Evolutionary conservation across 1,140 invertebrate genomes (phyloP), one percentile per base, ranked within the genome.

Genomic region (Leptinotarsa lineolata): DNA sequence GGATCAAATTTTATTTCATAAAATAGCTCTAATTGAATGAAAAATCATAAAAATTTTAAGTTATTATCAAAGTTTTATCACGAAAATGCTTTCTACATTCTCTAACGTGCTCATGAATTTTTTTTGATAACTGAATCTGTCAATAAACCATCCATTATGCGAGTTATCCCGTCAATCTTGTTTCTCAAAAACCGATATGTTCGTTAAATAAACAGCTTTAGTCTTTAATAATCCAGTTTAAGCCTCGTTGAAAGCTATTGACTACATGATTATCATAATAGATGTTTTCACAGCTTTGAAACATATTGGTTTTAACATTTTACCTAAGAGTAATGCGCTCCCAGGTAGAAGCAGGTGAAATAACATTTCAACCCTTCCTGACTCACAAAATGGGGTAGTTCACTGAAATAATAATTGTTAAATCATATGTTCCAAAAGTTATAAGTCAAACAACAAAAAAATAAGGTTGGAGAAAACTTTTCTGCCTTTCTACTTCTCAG

Each of bases 331-430:
- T n/a, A 46, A 68, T 22, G 66, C 15, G 24, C 18, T 39, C 45
- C 20, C 66, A 68, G 66, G 66, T 68, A 68, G 66, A 12, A 46
- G 66, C 66, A 68, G 66, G 66, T 68, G 66, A 68, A 68, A 68
- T 68, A 68, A 68, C 46, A 68, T 0, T 44, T 6, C 18, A 68
- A 46, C 45, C 39, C 66, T 48, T 68, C 15, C 21, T 18, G 13
- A 54, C n/a, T 54, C 48, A 54, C 48, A 54, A 16, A 54, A 54
- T n/a, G 48, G 13, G 48, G 15, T 54, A n/a, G 48, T 54, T 54
- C 13, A 54, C 6, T n/a, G 13, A 16, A 54, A 54, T 15, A 54
- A 54, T 13, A n/a, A 2, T 54, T 54, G 12, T 2, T n/a, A 13
- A 54, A n/a, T 54, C 48, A 6, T 0, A 54, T 54, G 0, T 11